phyloP scores from a whole-genome alignment of 1,140 invertebrate species.

The Lepidurus arcticus region DNA sequence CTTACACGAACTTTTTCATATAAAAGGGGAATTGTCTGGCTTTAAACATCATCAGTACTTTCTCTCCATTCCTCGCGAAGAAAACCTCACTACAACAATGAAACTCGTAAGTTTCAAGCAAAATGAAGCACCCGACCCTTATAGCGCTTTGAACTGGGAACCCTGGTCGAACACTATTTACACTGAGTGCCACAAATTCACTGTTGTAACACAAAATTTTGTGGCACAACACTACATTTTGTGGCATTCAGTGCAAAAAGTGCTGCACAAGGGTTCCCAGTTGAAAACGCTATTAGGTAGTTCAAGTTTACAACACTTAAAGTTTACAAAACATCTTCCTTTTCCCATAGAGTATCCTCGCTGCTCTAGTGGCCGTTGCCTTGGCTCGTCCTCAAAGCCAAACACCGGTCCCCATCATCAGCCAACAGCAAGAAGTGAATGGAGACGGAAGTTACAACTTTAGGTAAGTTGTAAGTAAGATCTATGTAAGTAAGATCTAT shows the following conservation, averaged over 20 bases:
- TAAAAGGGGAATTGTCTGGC: no score
- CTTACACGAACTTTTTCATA: no score
- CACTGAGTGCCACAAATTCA: no score
- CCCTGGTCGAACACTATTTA: no score
- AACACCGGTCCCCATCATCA: constrained; percentile 56
- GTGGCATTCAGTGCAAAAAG: no score
- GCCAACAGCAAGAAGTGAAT: constrained; percentile 58
- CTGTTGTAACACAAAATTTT: no score
- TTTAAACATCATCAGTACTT: not conserved
- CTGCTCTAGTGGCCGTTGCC: constrained; percentile 32
- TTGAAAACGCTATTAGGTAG: no score
- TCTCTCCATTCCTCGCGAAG: not conserved
- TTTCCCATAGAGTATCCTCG: constrained; percentile 24
- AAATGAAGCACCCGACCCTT: not conserved
- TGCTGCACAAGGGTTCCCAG: no score
- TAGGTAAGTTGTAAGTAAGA: no score
- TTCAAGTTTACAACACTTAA: not conserved
- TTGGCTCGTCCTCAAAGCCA: constrained; percentile 23
- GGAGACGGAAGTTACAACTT: constrained; percentile 59
- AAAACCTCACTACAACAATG: not conserved
- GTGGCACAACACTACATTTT: no score
- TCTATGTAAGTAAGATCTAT: no score
- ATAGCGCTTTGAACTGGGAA: no score
- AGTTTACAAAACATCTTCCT: not conserved
- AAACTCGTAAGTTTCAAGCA: constrained; percentile 23